Conservation (phyloP, 2,113 vertebrate genomes). For the Ptychochromis oligacanthus region DNA sequence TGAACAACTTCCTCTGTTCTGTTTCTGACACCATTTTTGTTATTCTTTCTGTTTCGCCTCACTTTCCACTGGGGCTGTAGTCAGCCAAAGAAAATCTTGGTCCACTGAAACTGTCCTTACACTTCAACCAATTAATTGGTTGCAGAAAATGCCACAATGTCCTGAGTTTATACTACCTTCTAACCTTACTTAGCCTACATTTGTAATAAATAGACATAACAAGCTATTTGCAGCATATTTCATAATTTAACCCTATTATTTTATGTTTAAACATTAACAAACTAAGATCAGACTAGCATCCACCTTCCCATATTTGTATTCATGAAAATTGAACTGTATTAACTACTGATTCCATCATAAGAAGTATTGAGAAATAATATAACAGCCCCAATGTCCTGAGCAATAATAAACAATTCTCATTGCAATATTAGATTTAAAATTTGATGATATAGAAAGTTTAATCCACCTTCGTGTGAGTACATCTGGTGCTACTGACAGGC, state of each 20-base stretch:
- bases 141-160: too few species aligned
- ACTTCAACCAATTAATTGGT: neutral
- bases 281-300: neutral
- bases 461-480: neutral
- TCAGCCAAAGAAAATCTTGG: neutral
- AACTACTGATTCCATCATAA: neutral
- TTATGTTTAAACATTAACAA: neutral
- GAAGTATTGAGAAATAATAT: neutral
- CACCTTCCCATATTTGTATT: neutral
- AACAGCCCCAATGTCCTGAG: neutral
- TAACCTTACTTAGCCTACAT: neutral
- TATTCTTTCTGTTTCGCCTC: neutral
- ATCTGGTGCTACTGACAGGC: accelerated
- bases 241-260: neutral
- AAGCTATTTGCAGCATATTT: neutral
- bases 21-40: accelerated
- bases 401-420: neutral
- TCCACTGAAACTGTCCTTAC: neutral
- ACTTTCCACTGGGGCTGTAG: neutral
- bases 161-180: too few species aligned
- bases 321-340: neutral
- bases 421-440: neutral
- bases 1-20: neutral
- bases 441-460: accelerated
- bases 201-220: neutral